Evolutionary conservation across 1,140 invertebrate species (phyloP), one percentile per base, ranked within the genome.

Genomic region (Harpegnathos saltator): DNA sequence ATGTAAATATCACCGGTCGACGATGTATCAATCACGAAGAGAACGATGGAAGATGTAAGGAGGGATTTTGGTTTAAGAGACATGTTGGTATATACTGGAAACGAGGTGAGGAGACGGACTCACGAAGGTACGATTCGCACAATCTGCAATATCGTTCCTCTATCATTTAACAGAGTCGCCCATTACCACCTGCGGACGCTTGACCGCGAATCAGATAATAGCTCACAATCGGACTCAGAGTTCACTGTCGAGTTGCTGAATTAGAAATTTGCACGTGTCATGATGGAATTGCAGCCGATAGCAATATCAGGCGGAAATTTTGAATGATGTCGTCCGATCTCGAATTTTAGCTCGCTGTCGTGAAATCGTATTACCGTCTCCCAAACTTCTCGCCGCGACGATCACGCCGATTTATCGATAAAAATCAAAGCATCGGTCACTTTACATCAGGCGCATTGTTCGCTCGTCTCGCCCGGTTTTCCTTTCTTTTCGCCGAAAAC

Each of bases 141-240:
- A 44, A 9, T 11, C 1, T 5, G 17, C 12, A 75, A 62, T 74
- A 14, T 11, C 0, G 1, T 74, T 50, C 24, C n/a, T 11, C 17
- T 59, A 15, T 73, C 0, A 62, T 26, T 0, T 3, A 3, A 56
- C 19, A 77, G 33, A 17, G 7, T 0, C 15, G n/a, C 15, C 14
- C 19, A 26, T 75, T 63, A 29, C 48, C 19, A 12, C 3, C 17
- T 5, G 17, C 52, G 38, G 69, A 12, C 24, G 17, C 3, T 78
- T 78, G 44, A 29, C 33, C 58, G n/a, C 0, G 14, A 58, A 80
- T 78, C 17, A 58, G 29, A 78, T 54, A 58, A 56, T 22, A 44
- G 12, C 38, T 78, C 66, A 58, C 2, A 80, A 59, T 50, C 17
- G 24, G 15, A 52, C 14, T 58, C 26, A 22, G 26, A 58, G 5